A percentile compares a stretch with the other conserved stretches of the same genome.
Evolutionary conservation across 2,113 vertebrate genomes (phyloP).

Genomic region (Lathamus discolor): DNA sequence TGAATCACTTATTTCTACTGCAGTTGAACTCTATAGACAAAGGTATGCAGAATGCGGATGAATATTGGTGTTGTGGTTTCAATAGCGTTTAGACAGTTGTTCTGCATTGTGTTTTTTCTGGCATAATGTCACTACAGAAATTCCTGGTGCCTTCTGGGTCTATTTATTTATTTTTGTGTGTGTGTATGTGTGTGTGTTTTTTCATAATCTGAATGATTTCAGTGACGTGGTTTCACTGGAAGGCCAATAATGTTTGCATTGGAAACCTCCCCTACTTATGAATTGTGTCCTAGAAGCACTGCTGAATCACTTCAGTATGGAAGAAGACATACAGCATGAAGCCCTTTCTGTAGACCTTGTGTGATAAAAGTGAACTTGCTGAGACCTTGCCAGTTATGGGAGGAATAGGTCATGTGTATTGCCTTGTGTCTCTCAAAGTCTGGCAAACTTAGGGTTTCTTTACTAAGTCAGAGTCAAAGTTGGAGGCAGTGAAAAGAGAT

Average conservation of each 20-base stretch:
- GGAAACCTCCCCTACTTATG: not conserved
- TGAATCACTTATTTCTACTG: not conserved
- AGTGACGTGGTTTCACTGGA: not conserved
- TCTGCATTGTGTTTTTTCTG: not conserved
- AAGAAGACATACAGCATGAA: not conserved
- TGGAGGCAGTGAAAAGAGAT: not conserved
- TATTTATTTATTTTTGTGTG: not conserved
- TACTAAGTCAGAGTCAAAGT: not conserved
- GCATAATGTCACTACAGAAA: not conserved
- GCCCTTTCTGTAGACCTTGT: not conserved
- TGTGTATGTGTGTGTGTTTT: not conserved
- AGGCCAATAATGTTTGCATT: not conserved
- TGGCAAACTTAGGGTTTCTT: not conserved
- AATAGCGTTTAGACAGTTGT: not conserved
- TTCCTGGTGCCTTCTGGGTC: not conserved
- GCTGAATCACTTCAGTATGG: not conserved
- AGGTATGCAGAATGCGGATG: not conserved
- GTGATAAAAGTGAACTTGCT: not conserved
- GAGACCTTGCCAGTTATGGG: not conserved
- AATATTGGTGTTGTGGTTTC: not conserved
- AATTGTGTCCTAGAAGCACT: not conserved
- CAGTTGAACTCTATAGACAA: not conserved
- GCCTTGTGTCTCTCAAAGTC: not conserved
- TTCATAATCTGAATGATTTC: not conserved
- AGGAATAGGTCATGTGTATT: not conserved